Conservation (phyloP, 2,797 vertebrate genomes). For the Craterocephalus amniculus region DNA sequence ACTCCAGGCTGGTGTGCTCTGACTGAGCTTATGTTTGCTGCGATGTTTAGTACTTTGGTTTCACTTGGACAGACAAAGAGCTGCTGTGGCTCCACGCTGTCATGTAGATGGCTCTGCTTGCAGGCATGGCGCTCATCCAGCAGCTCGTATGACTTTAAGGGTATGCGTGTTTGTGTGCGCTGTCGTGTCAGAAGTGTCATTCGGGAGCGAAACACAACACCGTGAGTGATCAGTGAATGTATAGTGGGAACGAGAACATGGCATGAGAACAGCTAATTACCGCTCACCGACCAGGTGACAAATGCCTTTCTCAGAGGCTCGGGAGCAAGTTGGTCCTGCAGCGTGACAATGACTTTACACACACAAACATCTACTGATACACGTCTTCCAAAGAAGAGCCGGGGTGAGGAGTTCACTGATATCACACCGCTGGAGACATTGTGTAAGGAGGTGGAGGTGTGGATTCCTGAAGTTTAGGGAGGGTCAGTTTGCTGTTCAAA, state of each 20-base stretch:
- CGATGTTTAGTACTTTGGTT: slow-evolving; percentile 37
- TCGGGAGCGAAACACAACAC: slow-evolving; percentile 53
- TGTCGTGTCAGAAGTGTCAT: slow-evolving; percentile 20
- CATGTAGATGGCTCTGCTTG: slow-evolving; percentile 32
- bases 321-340: neutral
- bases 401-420: neutral
- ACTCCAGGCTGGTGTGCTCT: neutral
- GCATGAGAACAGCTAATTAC: slow-evolving; percentile 58
- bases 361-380: neutral
- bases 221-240: slow-evolving; percentile 25
- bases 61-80: slow-evolving; percentile 47
- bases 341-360: neutral
- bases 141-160: slow-evolving; percentile 23
- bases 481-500: slow-evolving; percentile 35
- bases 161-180: slow-evolving; percentile 6
- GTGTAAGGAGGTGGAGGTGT: neutral
- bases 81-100: slow-evolving; percentile 38
- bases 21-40: slow-evolving; percentile 5
- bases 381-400: neutral
- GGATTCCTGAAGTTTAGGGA: neutral
- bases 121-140: slow-evolving; percentile 23
- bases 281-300: slow-evolving; percentile 9
- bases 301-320: neutral
- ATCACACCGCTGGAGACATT: neutral
- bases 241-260: slow-evolving; percentile 16